Conservation (phyloP, 1,140 invertebrate species). For the Aphaenogaster floridana region DNA sequence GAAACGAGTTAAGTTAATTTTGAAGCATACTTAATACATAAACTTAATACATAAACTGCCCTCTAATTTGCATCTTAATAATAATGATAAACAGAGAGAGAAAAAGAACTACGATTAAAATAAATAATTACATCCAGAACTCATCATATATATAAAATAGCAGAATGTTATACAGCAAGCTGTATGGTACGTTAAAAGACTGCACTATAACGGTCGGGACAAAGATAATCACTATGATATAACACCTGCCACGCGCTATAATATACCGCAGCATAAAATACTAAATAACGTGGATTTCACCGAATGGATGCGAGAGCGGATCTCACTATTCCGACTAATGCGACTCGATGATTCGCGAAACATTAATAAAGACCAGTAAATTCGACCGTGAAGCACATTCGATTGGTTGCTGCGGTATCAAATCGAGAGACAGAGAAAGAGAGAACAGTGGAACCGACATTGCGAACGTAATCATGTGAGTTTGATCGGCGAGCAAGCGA, state of each 20-base stretch:
- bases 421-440: slow-evolving; percentile 33
- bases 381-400: slow-evolving; percentile 21
- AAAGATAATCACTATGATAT: neutral
- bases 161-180: neutral
- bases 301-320: slow-evolving; percentile 3
- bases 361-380: slow-evolving; percentile 58
- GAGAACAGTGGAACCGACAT: slow-evolving; percentile 12
- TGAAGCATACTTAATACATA: neutral
- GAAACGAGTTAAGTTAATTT: neutral
- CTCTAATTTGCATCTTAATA: neutral
- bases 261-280: slow-evolving; percentile 19
- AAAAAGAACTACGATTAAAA: neutral
- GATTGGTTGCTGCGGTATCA: slow-evolving; percentile 40
- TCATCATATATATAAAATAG: neutral
- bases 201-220: too few species aligned
- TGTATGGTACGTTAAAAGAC: neutral
- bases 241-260: neutral
- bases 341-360: slow-evolving; percentile 57
- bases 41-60: neutral
- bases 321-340: slow-evolving; percentile 35
- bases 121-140: slow-evolving; percentile 23
- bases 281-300: slow-evolving; percentile 14
- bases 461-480: slow-evolving; percentile 57
- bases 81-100: neutral
- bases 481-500: slow-evolving; percentile 51